Evolutionary conservation across 1,140 invertebrate species (phyloP).

Genomic region (Euura saliciscinereae): DNA sequence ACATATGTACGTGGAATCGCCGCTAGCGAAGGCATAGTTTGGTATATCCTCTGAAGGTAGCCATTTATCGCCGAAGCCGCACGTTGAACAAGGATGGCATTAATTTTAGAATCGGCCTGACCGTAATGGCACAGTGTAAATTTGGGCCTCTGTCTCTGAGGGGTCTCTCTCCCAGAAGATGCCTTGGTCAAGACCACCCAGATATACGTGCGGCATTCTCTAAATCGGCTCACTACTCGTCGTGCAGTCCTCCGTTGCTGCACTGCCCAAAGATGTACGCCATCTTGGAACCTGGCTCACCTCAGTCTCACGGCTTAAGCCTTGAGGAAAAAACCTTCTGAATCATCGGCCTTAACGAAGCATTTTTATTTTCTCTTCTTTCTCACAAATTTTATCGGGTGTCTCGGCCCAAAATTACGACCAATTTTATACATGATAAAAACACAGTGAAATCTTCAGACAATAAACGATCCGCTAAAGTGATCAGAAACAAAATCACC

Average conservation of each 20-base stretch:
- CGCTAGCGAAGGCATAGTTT: neutral
- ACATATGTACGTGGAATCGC: neutral
- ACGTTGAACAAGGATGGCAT: constrained; percentile 1
- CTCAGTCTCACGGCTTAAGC: neutral
- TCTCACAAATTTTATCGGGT: neutral
- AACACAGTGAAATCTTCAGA: no score
- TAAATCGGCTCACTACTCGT: neutral
- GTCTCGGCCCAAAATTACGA: neutral
- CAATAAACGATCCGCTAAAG: no score
- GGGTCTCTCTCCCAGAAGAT: neutral
- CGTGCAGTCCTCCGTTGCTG: neutral
- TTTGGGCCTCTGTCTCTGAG: constrained; percentile 3
- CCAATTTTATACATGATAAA: neutral
- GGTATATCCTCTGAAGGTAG: neutral
- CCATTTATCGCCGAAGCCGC: constrained; percentile 1
- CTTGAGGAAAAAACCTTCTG: neutral
- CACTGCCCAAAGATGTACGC: neutral
- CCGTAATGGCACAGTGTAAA: constrained; percentile 7
- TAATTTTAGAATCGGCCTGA: constrained; percentile 5
- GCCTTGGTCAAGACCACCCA: constrained; percentile 2
- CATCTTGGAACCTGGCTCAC: constrained; percentile 5
- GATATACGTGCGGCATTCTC: constrained; percentile 6
- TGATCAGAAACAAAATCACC: no score
- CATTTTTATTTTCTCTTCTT: neutral
- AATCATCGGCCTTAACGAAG: constrained; percentile 5